Evolutionary conservation across 1,140 invertebrate genomes (phyloP).

Genomic region (Pseudomyrmex flavicornis): DNA sequence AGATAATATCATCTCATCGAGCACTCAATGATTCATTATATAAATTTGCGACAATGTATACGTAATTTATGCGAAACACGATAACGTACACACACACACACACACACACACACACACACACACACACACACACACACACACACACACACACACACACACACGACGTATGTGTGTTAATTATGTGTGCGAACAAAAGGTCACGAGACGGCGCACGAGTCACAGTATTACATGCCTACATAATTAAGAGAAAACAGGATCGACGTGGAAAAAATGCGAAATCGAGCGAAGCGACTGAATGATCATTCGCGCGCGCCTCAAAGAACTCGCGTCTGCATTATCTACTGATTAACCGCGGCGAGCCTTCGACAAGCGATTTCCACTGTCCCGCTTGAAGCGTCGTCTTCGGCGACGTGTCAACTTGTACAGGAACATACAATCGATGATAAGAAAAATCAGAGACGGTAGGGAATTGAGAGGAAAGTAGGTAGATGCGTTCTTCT

Average conservation of each 20-base stretch:
- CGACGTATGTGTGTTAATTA: conserved; percentile 48
- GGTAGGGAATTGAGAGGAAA: neutral
- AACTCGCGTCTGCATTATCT: neutral
- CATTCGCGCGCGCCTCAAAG: neutral
- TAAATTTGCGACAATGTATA: neutral
- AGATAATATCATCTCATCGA: neutral
- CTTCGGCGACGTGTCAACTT: neutral
- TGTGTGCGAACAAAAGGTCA: conserved; percentile 9
- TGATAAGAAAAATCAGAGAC: conserved; percentile 8
- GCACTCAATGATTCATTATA: conserved; percentile 26
- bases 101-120: no score
- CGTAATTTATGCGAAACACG: neutral
- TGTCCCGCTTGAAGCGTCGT: neutral
- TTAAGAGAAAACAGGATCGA: conserved; percentile 40
- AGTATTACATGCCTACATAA: conserved; percentile 8
- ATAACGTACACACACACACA: no score
- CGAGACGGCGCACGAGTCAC: neutral
- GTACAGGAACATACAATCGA: neutral
- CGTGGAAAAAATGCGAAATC: conserved; percentile 22
- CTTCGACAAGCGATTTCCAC: conserved; percentile 10
- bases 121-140: no score
- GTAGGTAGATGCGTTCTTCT: no score
- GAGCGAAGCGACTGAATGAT: conserved; percentile 27
- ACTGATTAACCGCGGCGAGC: neutral
- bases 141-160: no score